phyloP scores from a whole-genome alignment of 2,113 vertebrate genomes.

The Odocoileus hemionus region DNA sequence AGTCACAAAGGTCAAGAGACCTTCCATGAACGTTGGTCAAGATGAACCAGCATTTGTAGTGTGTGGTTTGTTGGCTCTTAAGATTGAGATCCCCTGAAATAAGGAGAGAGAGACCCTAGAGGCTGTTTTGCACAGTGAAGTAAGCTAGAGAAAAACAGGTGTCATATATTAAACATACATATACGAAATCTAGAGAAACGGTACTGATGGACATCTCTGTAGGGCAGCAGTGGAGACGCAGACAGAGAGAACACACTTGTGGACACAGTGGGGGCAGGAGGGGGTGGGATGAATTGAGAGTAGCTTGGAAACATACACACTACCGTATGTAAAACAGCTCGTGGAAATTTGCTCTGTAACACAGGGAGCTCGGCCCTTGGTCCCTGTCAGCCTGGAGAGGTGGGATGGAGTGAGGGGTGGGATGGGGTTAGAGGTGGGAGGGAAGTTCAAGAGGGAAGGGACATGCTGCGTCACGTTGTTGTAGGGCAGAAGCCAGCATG shows the following conservation, averaged over 20 bases:
- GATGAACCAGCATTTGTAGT: not conserved
- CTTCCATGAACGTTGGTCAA: not conserved
- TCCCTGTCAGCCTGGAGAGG: not conserved
- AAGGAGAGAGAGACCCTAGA: not conserved
- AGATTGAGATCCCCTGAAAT: not conserved
- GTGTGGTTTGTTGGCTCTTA: not conserved
- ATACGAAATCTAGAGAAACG: not conserved
- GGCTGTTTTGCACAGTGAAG: not conserved
- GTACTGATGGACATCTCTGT: not conserved
- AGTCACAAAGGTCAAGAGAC: not conserved
- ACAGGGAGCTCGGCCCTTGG: not conserved
- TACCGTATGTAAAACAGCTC: not conserved
- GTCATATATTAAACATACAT: not conserved
- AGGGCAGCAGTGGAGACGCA: not conserved
- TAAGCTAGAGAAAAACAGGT: not conserved
- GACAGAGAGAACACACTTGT: not conserved
- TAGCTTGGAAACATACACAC: not conserved
- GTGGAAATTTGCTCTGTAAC: not conserved
- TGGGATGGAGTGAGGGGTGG: not conserved
- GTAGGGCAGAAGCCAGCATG: not conserved
- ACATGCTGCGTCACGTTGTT: not conserved
- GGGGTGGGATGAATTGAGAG: not conserved
- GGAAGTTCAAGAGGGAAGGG: not conserved
- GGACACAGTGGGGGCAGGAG: not conserved
- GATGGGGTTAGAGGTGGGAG: not conserved